Conservation (phyloP, 2,888 invertebrate species). For the Augochlorella aurata region DNA sequence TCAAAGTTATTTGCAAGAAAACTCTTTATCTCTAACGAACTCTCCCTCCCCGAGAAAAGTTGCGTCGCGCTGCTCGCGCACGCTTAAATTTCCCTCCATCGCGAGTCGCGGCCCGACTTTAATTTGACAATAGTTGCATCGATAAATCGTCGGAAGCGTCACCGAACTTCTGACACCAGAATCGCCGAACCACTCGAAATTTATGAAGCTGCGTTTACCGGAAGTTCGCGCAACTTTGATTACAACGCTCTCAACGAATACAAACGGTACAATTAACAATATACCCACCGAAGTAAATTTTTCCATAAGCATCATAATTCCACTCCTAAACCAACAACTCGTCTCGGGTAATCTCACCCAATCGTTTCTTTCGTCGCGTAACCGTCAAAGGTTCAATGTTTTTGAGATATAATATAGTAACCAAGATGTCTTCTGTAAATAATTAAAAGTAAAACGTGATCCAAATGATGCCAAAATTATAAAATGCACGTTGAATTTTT, state of each 20-base stretch:
- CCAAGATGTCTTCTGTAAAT: too few species aligned
- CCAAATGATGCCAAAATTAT: neutral
- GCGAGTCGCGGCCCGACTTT: slow-evolving; percentile 27
- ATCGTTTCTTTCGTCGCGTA: too few species aligned
- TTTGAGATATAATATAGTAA: too few species aligned
- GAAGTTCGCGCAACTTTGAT: slow-evolving; percentile 2
- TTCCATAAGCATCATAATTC: neutral
- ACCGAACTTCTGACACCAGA: neutral
- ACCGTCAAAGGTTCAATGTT: too few species aligned
- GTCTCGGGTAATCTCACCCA: neutral
- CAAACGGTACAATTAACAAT: neutral
- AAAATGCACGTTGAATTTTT: neutral
- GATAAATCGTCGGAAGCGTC: slow-evolving; percentile 15
- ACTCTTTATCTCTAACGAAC: slow-evolving; percentile 68
- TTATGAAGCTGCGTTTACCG: neutral
- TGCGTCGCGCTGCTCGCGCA: slow-evolving; percentile 18
- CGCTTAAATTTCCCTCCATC: slow-evolving; percentile 44
- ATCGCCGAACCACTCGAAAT: neutral
- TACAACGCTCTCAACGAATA: slow-evolving; percentile 2
- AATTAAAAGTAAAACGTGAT: too few species aligned
- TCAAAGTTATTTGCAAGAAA: slow-evolving; percentile 65
- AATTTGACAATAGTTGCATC: slow-evolving; percentile 34
- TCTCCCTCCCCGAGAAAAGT: slow-evolving; percentile 47
- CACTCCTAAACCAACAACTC: neutral
- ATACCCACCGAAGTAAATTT: neutral